Base-by-base conservation (phyloP, 2,888 invertebrate genomes). In the Branchellion lobata region DNA sequence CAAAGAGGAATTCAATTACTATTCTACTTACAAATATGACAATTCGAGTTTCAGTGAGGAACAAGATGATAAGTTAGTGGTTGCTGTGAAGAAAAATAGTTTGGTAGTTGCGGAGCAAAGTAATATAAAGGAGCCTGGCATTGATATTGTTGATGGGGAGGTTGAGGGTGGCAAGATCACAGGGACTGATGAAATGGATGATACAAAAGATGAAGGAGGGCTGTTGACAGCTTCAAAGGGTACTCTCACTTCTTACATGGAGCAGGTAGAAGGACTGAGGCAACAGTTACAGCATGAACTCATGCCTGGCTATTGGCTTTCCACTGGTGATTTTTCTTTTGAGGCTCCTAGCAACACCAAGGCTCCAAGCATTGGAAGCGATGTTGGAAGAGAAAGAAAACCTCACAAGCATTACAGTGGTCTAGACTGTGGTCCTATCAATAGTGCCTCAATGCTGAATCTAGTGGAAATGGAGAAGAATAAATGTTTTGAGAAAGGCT, bases 11-110 rank as follows among this genome's bases (percentile, higher is more conserved):
- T n/a, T n/a, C n/a, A n/a, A n/a, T n/a, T n/a, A n/a, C n/a, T n/a
- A n/a, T n/a, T n/a, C n/a, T n/a, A 34, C 34, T 14, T 40, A 40
- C 40, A 5, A 40, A 8, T 40, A 53, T 76, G 76, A 76, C 53
- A 53, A 31, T 14, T 31, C 29, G 51, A 29, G 61, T 33, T 24
- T 53, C 21, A 18, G 31, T 57, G 53, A 31, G 5, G 57, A 14
- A n/a, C n/a, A 53, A 8, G 61, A 76, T 21, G 76, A 53, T 34
- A 61, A 53, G n/a, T 8, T 11, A 1, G 33, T 76, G 53, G 31
- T 27, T 76, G 51, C 34, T 61, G 61, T 53, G n/a, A 33, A 61
- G 21, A 33, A 33, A n/a, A 33, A 33, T 21, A 57, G 33, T 0
- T 51, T 31, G 14, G 31, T 61, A 27, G 27, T 75, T 27, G 24